These are phyloP conservation scores for Ochropleura leucogaster DNA, from an alignment of 2,888 invertebrate species.

Conservation along the genomic window DNA sequence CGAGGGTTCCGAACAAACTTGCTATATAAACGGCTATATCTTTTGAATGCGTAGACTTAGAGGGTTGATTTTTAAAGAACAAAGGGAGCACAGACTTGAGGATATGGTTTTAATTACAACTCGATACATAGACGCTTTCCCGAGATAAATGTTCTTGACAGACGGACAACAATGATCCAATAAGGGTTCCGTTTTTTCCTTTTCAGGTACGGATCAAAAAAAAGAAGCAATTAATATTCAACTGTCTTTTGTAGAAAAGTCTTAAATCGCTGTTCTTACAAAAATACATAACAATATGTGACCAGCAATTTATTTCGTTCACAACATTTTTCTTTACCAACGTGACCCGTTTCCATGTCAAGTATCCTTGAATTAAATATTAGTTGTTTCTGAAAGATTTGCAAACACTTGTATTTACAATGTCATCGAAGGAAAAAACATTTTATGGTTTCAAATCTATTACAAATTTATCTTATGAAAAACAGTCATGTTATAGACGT, in stretches of 20 bases:
- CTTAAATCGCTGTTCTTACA: not conserved
- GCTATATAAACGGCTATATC: no score
- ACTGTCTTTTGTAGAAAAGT: not conserved
- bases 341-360: constrained; percentile 8
- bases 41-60: no score
- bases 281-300: constrained; percentile 7
- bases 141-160: no score
- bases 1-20: no score
- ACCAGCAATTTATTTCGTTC: not conserved
- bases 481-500: not conserved
- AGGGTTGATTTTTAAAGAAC: no score
- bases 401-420: constrained; percentile 2
- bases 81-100: no score
- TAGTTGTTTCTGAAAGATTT: constrained; percentile 5
- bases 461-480: not conserved
- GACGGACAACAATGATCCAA: no score
- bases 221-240: not conserved
- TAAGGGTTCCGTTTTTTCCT: no score
- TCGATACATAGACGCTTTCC: no score
- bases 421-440: not conserved
- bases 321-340: not conserved
- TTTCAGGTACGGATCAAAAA: not conserved
- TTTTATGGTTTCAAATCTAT: not conserved
- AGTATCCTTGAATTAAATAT: constrained; percentile 28
- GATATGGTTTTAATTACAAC: no score